Evolutionary conservation across 2,113 vertebrate species (phyloP), one percentile per base, ranked within the genome.

Genomic region (Pollachius pollachius): DNA sequence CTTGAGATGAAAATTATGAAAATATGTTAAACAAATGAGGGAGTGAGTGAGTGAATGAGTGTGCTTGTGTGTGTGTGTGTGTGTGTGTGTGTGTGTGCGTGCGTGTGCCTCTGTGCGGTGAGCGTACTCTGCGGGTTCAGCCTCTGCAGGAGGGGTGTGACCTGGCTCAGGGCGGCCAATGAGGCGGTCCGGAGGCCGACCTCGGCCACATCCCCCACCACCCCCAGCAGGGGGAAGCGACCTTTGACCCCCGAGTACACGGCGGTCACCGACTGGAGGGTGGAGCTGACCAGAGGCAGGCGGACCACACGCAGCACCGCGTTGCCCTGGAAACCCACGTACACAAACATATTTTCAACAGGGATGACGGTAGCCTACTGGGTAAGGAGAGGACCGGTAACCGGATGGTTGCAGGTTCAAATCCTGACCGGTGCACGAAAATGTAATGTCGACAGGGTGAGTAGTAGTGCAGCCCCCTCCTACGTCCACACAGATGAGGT

Each of bases 91-190:
- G 15, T 37, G 56, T 13, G n/a, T 61, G 18, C 5, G 59, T 61
- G 59, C 23, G 19, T 23, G 18, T 61, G 59, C 13, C 19, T 21
- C 18, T 19, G 59, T 19, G 18, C 23, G 17, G 4, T 52, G 34
- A 62, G 17, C 57, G 48, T n/a, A 93, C 92, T 85, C 74, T 92
- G 90, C 0, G 88, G 81, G 72, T 90, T 78, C 80, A 93, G 83
- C 4, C 75, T 89, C 70, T 84, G 76, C 8, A 93, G 64, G 0
- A 93, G 66, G 15, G 92, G 90, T 1, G 80, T 78, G 25, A 86
- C 89, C 13, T 67, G 67, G 19, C 17, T 76, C 66, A 84, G 17
- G 11, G 89, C 88, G 15, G 74, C 76, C 1, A 75, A 56, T 15
- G 87, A 83, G 48, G 84, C 16, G 6, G 62, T 78, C 17, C 77